Evolutionary conservation across 2,113 vertebrate genomes (phyloP).

Genomic region (Lophochroa leadbeateri): DNA sequence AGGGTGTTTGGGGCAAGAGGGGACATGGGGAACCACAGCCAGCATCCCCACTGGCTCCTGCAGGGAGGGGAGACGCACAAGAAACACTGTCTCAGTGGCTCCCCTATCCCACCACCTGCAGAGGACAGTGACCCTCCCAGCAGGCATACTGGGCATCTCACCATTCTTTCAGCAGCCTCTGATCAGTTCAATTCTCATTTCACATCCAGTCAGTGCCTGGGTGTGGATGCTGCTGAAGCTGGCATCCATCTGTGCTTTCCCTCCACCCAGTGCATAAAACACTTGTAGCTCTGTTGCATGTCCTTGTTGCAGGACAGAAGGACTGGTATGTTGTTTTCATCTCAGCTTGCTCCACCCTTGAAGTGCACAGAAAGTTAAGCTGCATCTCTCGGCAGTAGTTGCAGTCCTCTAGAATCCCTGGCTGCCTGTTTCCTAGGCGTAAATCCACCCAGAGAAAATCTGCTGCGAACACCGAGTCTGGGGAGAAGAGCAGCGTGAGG

Average conservation of each 20-base stretch:
- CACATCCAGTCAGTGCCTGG: not conserved
- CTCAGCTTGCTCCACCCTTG: not conserved
- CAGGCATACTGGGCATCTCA: not conserved
- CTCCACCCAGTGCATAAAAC: not conserved
- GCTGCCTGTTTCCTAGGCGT: not conserved
- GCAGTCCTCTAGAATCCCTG: not conserved
- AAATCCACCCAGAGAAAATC: not conserved
- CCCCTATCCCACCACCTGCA: not conserved
- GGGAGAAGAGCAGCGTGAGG: not conserved
- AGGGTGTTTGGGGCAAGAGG: not conserved
- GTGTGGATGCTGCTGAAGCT: not conserved
- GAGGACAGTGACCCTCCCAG: not conserved
- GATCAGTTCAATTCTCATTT: not conserved
- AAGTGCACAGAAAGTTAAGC: not conserved
- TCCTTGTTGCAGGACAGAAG: not conserved
- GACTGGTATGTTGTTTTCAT: not conserved
- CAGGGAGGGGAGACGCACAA: fast-evolving
- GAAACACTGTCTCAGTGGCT: not conserved
- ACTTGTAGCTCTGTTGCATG: not conserved
- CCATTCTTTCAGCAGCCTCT: not conserved
- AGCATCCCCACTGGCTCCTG: not conserved
- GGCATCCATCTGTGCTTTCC: not conserved
- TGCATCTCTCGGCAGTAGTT: not conserved
- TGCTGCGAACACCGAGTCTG: not conserved
- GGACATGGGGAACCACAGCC: fast-evolving